Conservation (phyloP, 2,113 vertebrate species). For the Syngnathus floridae region DNA sequence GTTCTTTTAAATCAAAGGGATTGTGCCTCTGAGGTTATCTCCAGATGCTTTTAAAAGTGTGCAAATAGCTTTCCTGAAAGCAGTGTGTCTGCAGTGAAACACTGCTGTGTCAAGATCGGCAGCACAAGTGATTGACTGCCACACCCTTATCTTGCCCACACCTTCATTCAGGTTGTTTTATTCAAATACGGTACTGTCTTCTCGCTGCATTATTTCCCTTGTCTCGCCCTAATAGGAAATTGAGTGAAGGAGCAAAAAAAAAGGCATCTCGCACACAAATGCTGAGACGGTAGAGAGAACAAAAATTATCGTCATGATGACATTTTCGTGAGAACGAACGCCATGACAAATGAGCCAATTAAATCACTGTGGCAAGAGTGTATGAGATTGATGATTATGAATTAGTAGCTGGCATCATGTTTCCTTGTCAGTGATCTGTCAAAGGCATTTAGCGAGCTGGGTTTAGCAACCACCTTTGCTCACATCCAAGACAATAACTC, state of each 20-base stretch:
- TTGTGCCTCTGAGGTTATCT: conserved; percentile 44
- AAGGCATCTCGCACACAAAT: conserved; percentile 31
- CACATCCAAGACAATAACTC: neutral
- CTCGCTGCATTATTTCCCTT: conserved; percentile 26
- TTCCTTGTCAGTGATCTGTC: conserved; percentile 59
- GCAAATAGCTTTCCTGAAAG: conserved; percentile 53
- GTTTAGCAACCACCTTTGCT: conserved; percentile 24
- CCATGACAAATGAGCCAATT: conserved; percentile 72
- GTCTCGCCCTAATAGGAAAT: conserved; percentile 1
- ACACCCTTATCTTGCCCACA: conserved; percentile 19
- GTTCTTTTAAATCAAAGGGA: conserved; percentile 64
- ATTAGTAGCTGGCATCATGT: conserved; percentile 62
- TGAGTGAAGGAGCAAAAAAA: conserved; percentile 17
- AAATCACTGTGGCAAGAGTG: conserved; percentile 66
- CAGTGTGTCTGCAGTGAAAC: conserved; percentile 31
- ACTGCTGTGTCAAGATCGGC: conserved; percentile 28
- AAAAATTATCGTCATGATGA: conserved; percentile 63
- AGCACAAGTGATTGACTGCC: conserved; percentile 38
- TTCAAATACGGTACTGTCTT: conserved; percentile 19
- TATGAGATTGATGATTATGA: conserved; percentile 72
- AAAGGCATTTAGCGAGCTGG: conserved; percentile 47
- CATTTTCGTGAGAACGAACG: conserved; percentile 64
- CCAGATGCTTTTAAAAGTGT: conserved; percentile 47
- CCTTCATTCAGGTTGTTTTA: conserved; percentile 13
- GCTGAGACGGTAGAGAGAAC: conserved; percentile 45